Evolutionary conservation across 2,113 vertebrate species (phyloP), one percentile per base, ranked within the genome.

Genomic region (Dolichotis patagonum): DNA sequence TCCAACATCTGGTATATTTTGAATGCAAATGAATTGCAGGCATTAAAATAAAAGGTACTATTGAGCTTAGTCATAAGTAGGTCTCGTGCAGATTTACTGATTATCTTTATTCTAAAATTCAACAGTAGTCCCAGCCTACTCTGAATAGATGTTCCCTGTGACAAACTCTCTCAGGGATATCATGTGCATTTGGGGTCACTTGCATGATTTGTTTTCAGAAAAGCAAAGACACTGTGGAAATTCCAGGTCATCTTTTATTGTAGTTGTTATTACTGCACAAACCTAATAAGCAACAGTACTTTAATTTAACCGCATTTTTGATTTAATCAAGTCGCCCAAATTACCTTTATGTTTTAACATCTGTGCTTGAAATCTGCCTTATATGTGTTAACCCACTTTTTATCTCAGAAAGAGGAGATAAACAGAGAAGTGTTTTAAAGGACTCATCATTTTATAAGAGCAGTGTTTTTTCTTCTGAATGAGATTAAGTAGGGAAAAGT

Each of bases 301-400:
- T 85, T 80, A 17, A 14, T 80, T 83, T 89, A 85, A 96, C 19
- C 46, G 52, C 92, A 73, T 52, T 93, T 94, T 96, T 38, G 49
- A 35, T 60, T 78, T 92, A 26, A 54, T 11, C 0, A 22, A 92
- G 60, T 60, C 60, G 69, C 73, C 43, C 65, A 84, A 90, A 84
- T 87, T 77, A 35, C 20, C 17, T 46, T 46, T 73, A 82, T 88
- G 24, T 77, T 94, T 84, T 20, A 84, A 91, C 58, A 77, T 22
- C 28, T 77, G 58, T 75, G n/a, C 30, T 69, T 58, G 73, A 88
- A 22, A 11, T 16, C 9, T 54, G 3, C 16, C 35, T 75, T 71
- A 1, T 26, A 6, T 14, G 3, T 46, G 65, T 69, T n/a, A 73
- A 62, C n/a, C 32, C 46, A n/a, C 91, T 91, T 58, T 38, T 12